These are phyloP conservation scores for Chaetops frenatus DNA, from an alignment of 2,113 vertebrate species.

Conservation along the genomic window DNA sequence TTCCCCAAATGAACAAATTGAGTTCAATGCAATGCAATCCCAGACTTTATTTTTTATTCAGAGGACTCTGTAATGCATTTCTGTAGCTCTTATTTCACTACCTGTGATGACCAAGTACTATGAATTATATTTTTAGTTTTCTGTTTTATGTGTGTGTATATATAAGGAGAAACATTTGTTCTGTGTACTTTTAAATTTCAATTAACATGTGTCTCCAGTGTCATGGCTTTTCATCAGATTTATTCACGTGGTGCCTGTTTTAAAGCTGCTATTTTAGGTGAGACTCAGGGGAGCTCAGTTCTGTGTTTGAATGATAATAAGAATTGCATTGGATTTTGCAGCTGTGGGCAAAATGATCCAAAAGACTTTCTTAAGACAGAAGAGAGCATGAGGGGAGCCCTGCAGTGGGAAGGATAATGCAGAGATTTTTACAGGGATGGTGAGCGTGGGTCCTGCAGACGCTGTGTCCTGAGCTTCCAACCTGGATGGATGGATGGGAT, in stretches of 20 bases:
- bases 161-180: neutral
- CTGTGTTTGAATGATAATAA: neutral
- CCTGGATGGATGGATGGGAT: neutral
- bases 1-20: neutral
- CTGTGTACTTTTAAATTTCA: neutral
- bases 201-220: neutral
- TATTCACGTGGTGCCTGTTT: neutral
- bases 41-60: neutral
- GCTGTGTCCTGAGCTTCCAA: neutral
- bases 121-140: constrained; percentile 16
- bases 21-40: neutral
- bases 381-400: neutral
- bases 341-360: constrained; percentile 5
- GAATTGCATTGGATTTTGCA: constrained; percentile 13
- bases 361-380: constrained; percentile 33
- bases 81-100: neutral
- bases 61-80: neutral
- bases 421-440: neutral
- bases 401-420: neutral
- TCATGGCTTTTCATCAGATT: neutral
- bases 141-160: neutral
- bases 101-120: neutral
- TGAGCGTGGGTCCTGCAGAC: neutral
- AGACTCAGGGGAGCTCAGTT: neutral
- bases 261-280: neutral